Evolutionary conservation across 2,888 invertebrate species (phyloP), one percentile per base, ranked within the genome.

Genomic region (Anoplius nigerrimus): DNA sequence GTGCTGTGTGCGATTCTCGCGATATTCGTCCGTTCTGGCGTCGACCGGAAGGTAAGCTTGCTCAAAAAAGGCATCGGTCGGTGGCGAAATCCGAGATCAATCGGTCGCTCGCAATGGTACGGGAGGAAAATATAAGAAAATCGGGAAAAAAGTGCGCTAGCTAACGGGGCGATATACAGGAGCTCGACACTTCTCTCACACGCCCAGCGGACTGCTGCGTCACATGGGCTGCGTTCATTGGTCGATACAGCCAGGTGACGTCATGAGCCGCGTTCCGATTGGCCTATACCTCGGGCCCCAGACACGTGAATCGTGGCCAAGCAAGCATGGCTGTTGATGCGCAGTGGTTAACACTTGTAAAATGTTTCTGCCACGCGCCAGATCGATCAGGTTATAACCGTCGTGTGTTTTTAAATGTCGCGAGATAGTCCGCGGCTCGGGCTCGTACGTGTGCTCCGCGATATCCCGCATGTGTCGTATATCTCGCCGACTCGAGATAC

Each of bases 221-320:
- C 89, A 89, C 89, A 89, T 89, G 89, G 89, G 86, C 86, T 78
- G 75, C 85, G 85, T 79, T 89, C 85, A 90, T 90, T 90, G 89
- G 90, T 90, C 89, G 89, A 90, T 89, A 89, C 79, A 88, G 87
- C 87, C 82, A 76, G 75, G 85, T 88, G 89, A 89, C 89, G 89
- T 89, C 89, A 89, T 81, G 79, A 76, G 74, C 74, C 67, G 65
- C 71, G 76, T 76, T 71, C 71, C 76, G 78, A 89, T 90, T 89
- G 89, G 90, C 76, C 76, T 79, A 79, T 68, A 78, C 74, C 80
- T 81, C 82, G 86, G 82, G 76, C 81, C 88, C 87, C 87, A 85
- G 89, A 89, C 89, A 90, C 89, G 89, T 89, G 89, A 89, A 88
- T 86, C 84, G 86, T 84, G 88, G 88, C 87, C 86, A 84, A 85